Base-by-base conservation (phyloP, 2,888 invertebrate genomes). In the Parnassius apollo region DNA sequence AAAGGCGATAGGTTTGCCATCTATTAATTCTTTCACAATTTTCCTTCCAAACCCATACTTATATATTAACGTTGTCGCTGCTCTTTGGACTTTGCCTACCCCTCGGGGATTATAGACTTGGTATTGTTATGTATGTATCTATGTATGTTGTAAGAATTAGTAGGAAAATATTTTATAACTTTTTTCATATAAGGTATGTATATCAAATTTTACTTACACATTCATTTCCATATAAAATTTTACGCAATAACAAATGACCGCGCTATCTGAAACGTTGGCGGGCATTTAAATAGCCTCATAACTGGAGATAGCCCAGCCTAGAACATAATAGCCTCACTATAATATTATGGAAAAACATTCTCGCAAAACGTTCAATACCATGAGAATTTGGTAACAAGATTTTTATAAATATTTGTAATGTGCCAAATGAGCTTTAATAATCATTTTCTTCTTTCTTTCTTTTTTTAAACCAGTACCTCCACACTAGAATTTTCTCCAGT, bases 201-300 rank as follows among this genome's bases (percentile, higher is more conserved):
- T 18, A 13, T 25, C 42, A 51, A 35, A 51, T 13, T 35, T 35
- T 46, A 25, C 42, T 53, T 42, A 53, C 53, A 57, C 53, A 22
- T 55, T 58, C 11, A 49, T 62, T 62, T 55, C 46, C 51, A 59
- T 18, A 18, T 55, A 63, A 63, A 59, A 55, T 63, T 55, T 59
- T 22, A 59, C 59, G 45, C 13, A 59, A 53, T 25, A 53, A 62
- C 62, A 62, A 62, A 53, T 54, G 49, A 11, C 49, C 58, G 3
- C 25, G 54, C 58, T 59, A 63, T 59, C 63, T 59, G 55, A 50
- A 49, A 59, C 62, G 46, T 63, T 63, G 51, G 50, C 56, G 56
- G 55, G 63, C 55, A 63, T 63, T 59, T 63, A 63, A 63, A 63
- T 59, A 56, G 46, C 51, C 59, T 63, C 58, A 63, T 63, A 35